Base-by-base conservation (phyloP, 2,888 invertebrate genomes). In the Halictus quadricinctus region DNA sequence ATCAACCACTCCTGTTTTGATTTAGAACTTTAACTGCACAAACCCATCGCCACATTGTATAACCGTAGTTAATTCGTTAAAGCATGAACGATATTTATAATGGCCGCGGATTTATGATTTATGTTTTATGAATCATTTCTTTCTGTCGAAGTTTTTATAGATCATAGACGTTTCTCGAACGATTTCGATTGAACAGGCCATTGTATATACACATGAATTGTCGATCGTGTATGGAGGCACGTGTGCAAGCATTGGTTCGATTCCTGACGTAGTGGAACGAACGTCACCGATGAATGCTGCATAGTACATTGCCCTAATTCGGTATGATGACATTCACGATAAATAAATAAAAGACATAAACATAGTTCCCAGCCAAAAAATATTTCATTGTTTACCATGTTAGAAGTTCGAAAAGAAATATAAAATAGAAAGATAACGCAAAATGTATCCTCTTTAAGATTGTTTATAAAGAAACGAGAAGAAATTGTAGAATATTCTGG, bases 241-340 rank as follows among this genome's bases (percentile, higher is more conserved):
- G 64, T 76, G 48, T 60, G 46, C 46, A 76, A 46, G 21, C 29
- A 46, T 25, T 15, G 43, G 43, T 60, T 75, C 60, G 74, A 43
- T 58, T 75, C 25, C n/a, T 41, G 64, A 76, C 46, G n/a, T 60
- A 60, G 43, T 46, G 25, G 43, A 60, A 60, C 46, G 60, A 46
- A 75, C 75, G 60, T 75, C 75, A 64, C 64, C 75, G 43, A 64
- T 60, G 46, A 43, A 43, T 46, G 21, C 29, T 48, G 21, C 25
- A 46, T 64, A 76, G 64, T 78, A 43, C 48, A 48, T 72, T 72
- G 72, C 25, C 72, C 72, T 18, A 48, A 72, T 72, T 72, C 41
- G 21, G 41, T 43, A 12, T 12, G 21, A 69, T 69, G 69, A 41
- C 36, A 43, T 69, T 69, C 64, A 7, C 15, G 13, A 25, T 29